Evolutionary conservation across 1,140 invertebrate species (phyloP), one percentile per base, ranked within the genome.

Genomic region (Bombus sibiricus): DNA sequence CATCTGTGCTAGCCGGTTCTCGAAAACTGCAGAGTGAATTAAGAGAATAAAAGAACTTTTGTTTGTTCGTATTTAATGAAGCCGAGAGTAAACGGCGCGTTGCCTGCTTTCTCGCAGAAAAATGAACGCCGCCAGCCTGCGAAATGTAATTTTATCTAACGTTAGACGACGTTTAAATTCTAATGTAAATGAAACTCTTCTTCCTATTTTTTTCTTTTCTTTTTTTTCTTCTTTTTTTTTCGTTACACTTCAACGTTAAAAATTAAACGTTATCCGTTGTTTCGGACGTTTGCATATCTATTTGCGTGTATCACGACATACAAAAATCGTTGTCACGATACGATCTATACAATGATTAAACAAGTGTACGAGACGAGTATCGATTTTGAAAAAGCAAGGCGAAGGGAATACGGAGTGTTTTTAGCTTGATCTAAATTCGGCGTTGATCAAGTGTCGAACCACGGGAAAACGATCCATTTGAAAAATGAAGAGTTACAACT

Each of bases 401-500:
- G 5, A 66, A 66, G 13, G 15, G 64, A 13, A 66, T 32, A 15
- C 10, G 37, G 13, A 5, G 12, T 28, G 12, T 39, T 71, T 71
- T 72, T 18, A 22, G 32, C 43, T 13, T 1, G 57, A 77, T 71
- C 6, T 6, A 41, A 78, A 68, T 37, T 18, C 4, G 18, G 3
- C 22, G 69, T 34, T n/a, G 69, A 81, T 85, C 77, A 39, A 72
- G 8, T 28, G 59, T 32, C 22, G 71, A 43, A n/a, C 15, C 39
- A 8, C 32, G 18, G 47, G 47, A 6, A 12, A 57, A 75, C 82
- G 74, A 71, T 83, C 64, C 47, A 78, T 83, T 83, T 59, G 37
- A 83, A 83, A 83, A 83, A 78, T 71, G 64, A 77, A 83, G 62
- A 83, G 74, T 78, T 69, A 83, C 82, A 71, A 62, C 18, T 59